Conservation (phyloP, 2,888 invertebrate species). For the Drosophila incognita region DNA sequence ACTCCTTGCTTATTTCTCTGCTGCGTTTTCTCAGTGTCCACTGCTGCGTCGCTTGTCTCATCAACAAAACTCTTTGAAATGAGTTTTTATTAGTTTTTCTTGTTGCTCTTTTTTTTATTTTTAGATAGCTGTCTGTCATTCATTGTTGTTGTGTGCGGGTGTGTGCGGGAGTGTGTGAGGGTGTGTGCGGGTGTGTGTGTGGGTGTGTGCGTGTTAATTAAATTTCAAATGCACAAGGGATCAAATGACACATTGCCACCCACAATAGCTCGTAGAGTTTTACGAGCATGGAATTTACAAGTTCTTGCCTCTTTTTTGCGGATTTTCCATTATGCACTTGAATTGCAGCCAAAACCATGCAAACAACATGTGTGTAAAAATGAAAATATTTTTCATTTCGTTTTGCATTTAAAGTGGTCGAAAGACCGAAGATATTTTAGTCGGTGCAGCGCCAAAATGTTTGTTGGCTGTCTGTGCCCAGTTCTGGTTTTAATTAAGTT, state of each 20-base stretch:
- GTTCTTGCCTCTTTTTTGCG: constrained; percentile 26
- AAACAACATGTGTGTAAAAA: constrained; percentile 62
- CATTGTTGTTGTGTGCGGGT: constrained; percentile 8
- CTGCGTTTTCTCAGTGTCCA: constrained; percentile 13
- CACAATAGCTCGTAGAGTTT: constrained; percentile 1
- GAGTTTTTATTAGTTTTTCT: constrained; percentile 76
- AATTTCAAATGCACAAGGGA: constrained; percentile 75
- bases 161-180: constrained; percentile 11
- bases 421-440: constrained; percentile 54
- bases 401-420: constrained; percentile 6
- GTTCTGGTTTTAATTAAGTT: constrained; percentile 80
- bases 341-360: constrained; percentile 64
- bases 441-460: constrained; percentile 56
- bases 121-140: constrained; percentile 27
- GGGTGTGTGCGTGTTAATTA: constrained; percentile 67
- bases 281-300: constrained; percentile 11
- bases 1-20: too few species aligned
- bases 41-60: constrained; percentile 43
- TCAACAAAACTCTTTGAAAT: constrained; percentile 75
- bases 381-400: constrained; percentile 56
- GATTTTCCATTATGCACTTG: constrained; percentile 36
- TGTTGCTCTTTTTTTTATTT: constrained; percentile 36
- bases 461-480: constrained; percentile 62
- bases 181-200: constrained; percentile 12
- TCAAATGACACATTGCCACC: constrained; percentile 54